Evolutionary conservation across 2,113 vertebrate species (phyloP).

Genomic region (Cichladusa arquata): DNA sequence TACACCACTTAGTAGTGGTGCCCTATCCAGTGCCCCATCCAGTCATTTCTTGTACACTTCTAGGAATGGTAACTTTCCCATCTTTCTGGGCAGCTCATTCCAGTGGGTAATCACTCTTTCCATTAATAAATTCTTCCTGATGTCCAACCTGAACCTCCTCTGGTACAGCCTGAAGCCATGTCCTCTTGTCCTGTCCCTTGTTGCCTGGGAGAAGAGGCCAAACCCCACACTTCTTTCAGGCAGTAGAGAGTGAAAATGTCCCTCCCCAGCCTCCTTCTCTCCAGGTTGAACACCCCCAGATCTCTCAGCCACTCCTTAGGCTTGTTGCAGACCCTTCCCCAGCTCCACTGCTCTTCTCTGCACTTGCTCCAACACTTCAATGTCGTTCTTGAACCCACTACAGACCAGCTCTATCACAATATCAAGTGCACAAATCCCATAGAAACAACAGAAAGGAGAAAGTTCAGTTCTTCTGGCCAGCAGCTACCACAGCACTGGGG

Average conservation of each 20-base stretch:
- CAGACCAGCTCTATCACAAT: neutral
- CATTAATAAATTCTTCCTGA: neutral
- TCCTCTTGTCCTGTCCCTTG: neutral
- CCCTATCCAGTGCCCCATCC: neutral
- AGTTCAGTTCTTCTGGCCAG: neutral
- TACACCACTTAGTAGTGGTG: neutral
- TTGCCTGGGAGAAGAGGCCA: neutral
- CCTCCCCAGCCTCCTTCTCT: neutral
- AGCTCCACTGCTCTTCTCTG: too few relatives aligned
- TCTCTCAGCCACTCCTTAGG: fast-evolving
- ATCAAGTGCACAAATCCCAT: neutral
- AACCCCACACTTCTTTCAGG: neutral
- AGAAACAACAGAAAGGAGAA: neutral
- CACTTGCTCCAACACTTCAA: neutral
- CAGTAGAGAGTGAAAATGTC: neutral
- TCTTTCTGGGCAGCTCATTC: neutral
- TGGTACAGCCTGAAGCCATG: neutral
- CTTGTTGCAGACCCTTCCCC: neutral
- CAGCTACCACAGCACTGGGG: neutral
- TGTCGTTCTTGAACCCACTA: neutral
- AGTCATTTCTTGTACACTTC: neutral
- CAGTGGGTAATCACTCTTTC: neutral
- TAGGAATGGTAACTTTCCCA: neutral
- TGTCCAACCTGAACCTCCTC: neutral
- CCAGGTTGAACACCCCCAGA: neutral